Percentiles rank a stretch among this genome's conserved stretches.
phyloP scores from a whole-genome alignment of 2,797 vertebrate species.

The Otolemur crassicaudatus region DNA sequence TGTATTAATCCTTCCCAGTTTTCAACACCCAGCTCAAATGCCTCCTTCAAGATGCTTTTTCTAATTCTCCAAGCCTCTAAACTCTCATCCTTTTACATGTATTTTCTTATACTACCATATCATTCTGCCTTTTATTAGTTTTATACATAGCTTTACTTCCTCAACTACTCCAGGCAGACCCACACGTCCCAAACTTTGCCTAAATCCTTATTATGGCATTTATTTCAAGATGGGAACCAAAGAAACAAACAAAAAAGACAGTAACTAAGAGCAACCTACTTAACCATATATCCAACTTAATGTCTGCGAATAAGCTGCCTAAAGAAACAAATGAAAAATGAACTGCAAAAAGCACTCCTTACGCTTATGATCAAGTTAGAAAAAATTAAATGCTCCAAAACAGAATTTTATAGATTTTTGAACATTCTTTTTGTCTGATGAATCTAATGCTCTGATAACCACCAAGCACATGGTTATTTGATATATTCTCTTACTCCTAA shows the following conservation, averaged over 20 bases:
- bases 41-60: background rate
- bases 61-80: background rate
- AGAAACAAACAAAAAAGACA: background rate
- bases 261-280: background rate
- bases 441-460: background rate
- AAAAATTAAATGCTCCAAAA: background rate
- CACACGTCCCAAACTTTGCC: background rate
- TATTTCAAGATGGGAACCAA: slow-evolving; percentile 46
- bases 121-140: background rate
- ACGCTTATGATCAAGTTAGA: background rate
- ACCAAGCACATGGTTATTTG: background rate
- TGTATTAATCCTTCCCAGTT: background rate
- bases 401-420: background rate
- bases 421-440: background rate
- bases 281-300: background rate
- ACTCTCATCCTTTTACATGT: background rate
- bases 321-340: background rate
- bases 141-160: background rate
- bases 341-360: background rate
- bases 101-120: background rate
- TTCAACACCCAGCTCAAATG: background rate
- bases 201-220: background rate
- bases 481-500: background rate
- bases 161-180: background rate
- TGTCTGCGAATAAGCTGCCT: background rate